Base-by-base conservation (phyloP, 2,888 invertebrate genomes). In the Drosophila imparisetae region DNA sequence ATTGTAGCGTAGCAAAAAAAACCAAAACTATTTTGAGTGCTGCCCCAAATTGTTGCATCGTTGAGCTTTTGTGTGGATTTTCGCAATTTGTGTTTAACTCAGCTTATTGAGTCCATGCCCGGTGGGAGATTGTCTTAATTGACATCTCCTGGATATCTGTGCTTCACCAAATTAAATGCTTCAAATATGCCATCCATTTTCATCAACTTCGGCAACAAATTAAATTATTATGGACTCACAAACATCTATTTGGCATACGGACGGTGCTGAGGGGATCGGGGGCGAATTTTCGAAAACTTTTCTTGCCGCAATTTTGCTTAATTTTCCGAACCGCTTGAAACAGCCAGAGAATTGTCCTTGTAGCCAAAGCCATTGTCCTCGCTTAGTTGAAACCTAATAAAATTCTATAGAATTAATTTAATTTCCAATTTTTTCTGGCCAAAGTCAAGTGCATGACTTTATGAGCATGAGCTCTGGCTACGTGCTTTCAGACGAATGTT, bases 391-490 rank as follows among this genome's bases (percentile, higher is more conserved):
- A 82, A 78, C 83, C 84, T 83, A 84, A 84, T 77, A 84, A 86
- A 82, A 87, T 86, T 81, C 78, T 78, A 84, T 79, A 78, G 79
- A 86, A 86, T 84, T 89, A 88, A 86, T 84, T 89, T 86, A 72
- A 88, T 89, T 86, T 89, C 57, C 52, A 71, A 75, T 73, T 75
- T 73, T 72, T 67, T 73, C 71, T 63, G 57, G 72, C 74, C 79
- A 83, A 85, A 83, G 79, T 85, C 87, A 85, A 87, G 85, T 85
- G 83, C 81, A 81, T 45, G 62, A 54, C 75, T 63, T 32, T 32
- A 32, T 32, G 32, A 32, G 32, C 32, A 32, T 11, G 32, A 42
- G 48, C 58, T 11, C 29, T 48, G 45, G 45, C 61, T 73, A 83
- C 83, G 83, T 85, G 85, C 77, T 52, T 66, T 64, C n/a, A 68